These are phyloP conservation scores for Labrus mixtus DNA, from an alignment of 2,113 vertebrate species.

Conservation along the genomic window DNA sequence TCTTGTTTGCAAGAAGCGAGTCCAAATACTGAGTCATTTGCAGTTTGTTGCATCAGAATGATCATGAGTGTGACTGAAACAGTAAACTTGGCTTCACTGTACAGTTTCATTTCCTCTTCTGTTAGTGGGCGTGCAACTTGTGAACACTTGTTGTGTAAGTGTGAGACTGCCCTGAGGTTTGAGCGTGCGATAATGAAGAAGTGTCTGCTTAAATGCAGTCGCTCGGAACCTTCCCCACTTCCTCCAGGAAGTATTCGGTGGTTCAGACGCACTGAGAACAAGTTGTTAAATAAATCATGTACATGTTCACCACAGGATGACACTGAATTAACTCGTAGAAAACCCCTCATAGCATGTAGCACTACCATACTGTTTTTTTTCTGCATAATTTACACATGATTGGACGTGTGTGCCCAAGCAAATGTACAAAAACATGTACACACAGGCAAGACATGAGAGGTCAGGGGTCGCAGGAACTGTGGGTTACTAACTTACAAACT, in stretches of 20 bases:
- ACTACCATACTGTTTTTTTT: no score
- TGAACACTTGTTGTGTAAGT: background rate
- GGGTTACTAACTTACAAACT: no score
- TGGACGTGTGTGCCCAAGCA: no score
- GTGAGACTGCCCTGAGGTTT: background rate
- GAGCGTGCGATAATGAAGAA: background rate
- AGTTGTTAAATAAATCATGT: no score
- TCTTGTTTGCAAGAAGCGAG: background rate
- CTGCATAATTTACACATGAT: no score
- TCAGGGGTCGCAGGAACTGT: no score
- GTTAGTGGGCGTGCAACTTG: background rate
- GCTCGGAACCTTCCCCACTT: background rate
- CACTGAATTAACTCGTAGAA: no score
- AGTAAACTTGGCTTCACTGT: background rate
- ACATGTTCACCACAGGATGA: no score
- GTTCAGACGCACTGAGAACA: background rate
- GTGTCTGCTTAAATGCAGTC: background rate
- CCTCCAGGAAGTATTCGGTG: background rate
- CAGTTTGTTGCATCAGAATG: background rate
- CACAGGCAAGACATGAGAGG: no score
- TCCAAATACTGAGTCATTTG: background rate
- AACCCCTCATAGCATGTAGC: no score
- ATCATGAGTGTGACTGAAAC: background rate
- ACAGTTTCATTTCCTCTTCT: slow-evolving; percentile 30
- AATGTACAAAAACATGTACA: no score